phyloP scores from a whole-genome alignment of 92 coral and sea anemone genomes.

The Ricordea florida region DNA sequence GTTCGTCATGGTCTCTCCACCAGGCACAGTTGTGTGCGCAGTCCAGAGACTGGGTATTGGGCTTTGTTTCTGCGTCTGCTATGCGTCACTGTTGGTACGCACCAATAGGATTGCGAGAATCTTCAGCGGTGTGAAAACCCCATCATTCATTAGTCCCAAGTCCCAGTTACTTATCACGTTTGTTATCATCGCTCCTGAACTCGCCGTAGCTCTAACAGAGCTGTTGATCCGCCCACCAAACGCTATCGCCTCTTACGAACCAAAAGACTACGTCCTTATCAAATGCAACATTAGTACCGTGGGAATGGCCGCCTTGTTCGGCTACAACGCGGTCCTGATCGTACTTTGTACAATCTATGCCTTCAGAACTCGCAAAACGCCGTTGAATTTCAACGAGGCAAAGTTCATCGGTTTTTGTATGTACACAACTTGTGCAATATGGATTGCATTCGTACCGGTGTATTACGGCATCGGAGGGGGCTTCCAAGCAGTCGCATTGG shows the following conservation, averaged over 20 bases:
- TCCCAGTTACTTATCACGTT: slow-evolving; percentile 73
- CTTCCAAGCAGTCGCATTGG: slow-evolving; percentile 59
- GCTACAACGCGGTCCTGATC: slow-evolving; percentile 68
- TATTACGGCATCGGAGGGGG: slow-evolving; percentile 68
- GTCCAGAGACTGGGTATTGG: slow-evolving; percentile 69
- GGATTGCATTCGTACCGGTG: slow-evolving; percentile 82
- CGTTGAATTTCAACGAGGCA: slow-evolving; percentile 83
- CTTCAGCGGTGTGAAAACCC: slow-evolving; percentile 68
- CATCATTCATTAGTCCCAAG: slow-evolving; percentile 74
- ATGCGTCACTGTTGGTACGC: slow-evolving; percentile 73
- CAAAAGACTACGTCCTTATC: slow-evolving; percentile 21
- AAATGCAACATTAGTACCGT: slow-evolving; percentile 46
- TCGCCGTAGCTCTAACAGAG: slow-evolving; percentile 52
- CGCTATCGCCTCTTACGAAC: slow-evolving; percentile 15
- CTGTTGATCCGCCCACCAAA: slow-evolving; percentile 49
- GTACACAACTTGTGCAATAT: slow-evolving; percentile 75
- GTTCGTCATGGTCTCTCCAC: slow-evolving; percentile 47
- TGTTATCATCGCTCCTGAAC: slow-evolving; percentile 57
- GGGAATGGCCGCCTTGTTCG: slow-evolving; percentile 29
- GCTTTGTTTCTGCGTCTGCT: slow-evolving; percentile 63
- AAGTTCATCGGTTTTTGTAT: slow-evolving; percentile 81
- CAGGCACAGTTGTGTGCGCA: slow-evolving; percentile 45
- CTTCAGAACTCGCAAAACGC: slow-evolving; percentile 81
- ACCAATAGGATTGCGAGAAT: slow-evolving; percentile 83
- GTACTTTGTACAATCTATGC: slow-evolving; percentile 76